A percentile compares a stretch with the other conserved stretches of the same genome.
Conservation (phyloP, 2,113 vertebrate species). For the Pseudopodoces humilis region DNA sequence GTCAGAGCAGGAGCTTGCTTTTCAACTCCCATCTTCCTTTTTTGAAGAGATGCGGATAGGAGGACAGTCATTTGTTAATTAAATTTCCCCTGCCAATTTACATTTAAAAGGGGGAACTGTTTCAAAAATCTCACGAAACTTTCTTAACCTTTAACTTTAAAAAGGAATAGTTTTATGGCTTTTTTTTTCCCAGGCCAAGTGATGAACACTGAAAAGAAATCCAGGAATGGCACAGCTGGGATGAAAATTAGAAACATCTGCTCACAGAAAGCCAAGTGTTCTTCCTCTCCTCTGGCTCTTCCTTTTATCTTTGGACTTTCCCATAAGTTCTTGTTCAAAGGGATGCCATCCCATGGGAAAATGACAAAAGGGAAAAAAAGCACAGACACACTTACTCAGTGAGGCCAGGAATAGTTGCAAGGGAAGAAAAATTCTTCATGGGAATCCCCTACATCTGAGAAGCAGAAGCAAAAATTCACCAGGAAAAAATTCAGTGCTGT, state of each 20-base stretch:
- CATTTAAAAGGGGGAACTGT: constrained; percentile 10
- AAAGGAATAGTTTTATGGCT: neutral
- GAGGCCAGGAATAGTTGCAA: constrained; percentile 35
- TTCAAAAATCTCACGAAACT: constrained; percentile 8
- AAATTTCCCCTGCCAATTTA: constrained; percentile 34
- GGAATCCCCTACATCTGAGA: constrained; percentile 64
- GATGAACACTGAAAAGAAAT: neutral
- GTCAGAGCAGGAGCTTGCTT: neutral
- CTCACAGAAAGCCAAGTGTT: neutral
- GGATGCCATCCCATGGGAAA: constrained; percentile 47
- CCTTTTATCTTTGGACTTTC: constrained; percentile 48
- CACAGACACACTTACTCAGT: constrained; percentile 41
- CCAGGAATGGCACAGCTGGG: neutral
- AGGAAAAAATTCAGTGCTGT: constrained; percentile 1
- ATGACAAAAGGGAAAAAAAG: constrained; percentile 7
- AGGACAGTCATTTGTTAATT: constrained; percentile 7
- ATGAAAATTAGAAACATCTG: constrained; percentile 25
- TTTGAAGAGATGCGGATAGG: neutral
- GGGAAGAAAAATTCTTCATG: constrained; percentile 60
- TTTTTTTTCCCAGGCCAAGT: constrained; percentile 27
- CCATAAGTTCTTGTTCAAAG: constrained; percentile 24
- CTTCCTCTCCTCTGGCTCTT: neutral
- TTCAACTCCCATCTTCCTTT: neutral
- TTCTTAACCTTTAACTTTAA: constrained; percentile 9
- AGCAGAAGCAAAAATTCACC: constrained; percentile 41